Conservation (phyloP, 2,888 invertebrate genomes). For the Lasioglossum leucozonium region DNA sequence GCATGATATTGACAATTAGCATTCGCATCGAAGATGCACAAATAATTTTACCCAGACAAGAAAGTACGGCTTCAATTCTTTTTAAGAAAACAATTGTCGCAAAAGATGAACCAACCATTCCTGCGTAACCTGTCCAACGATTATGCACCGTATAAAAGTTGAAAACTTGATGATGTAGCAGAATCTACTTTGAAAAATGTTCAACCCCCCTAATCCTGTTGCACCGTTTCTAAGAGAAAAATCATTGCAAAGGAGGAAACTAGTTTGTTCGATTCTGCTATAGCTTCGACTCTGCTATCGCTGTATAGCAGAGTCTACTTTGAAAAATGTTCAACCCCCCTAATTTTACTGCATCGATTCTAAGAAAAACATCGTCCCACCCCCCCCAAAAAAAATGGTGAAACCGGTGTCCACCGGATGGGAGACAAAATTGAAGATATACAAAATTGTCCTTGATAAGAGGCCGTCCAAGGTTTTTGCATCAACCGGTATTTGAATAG, state of each 20-base stretch:
- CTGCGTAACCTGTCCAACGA: neutral
- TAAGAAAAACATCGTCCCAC: neutral
- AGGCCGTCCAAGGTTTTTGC: neutral
- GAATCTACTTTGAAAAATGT: neutral
- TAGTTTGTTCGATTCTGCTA: too few species aligned
- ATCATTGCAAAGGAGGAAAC: neutral
- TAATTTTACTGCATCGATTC: neutral
- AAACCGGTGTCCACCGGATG: neutral
- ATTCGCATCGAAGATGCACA: neutral
- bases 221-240: neutral
- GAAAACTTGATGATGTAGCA: too few species aligned
- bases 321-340: neutral
- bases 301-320: neutral
- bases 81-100: neutral
- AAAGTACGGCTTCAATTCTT: neutral
- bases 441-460: neutral
- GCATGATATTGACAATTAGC: neutral
- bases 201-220: neutral
- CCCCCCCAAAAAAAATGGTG: too few species aligned
- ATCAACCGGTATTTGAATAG: constrained; percentile 1
- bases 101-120: neutral
- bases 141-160: neutral
- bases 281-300: too few species aligned
- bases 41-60: neutral
- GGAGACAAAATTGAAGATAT: too few species aligned